Base-by-base conservation (phyloP, 2,797 vertebrate genomes). In the Remorina albescens region DNA sequence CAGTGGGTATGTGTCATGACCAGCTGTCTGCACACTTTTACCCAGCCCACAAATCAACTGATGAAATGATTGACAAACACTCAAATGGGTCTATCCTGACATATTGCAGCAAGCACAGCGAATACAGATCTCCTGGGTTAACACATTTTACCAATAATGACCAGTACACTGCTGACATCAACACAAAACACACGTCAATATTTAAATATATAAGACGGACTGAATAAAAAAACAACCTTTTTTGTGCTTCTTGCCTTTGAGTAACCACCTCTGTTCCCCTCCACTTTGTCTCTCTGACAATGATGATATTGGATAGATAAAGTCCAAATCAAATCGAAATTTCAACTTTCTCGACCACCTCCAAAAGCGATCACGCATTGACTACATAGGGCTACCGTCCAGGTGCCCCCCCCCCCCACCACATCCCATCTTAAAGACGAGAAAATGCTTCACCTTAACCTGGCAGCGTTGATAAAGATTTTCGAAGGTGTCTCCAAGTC, bases 401-500 rank as follows among this genome's bases (percentile, higher is more conserved):
- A 54, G 34, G 74, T 47, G 26, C n/a, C n/a, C n/a, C n/a, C n/a
- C n/a, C n/a, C n/a, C 25, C n/a, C 16, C 26, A 13, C 6, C 21
- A n/a, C n/a, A n/a, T n/a, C n/a, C n/a, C n/a, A n/a, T n/a, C n/a
- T n/a, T n/a, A n/a, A n/a, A n/a, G n/a, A n/a, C n/a, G n/a, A n/a
- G n/a, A n/a, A n/a, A n/a, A n/a, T n/a, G n/a, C n/a, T 67, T n/a
- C 58, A 67, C 42, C 46, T 26, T 39, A 25, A 60, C 15, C 71
- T 3, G 2, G 41, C 12, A 21, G 32, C 12, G 12, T 64, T 25
- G 68, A 63, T 55, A 64, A 19, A 36, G 8, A 61, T 54, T 30
- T 21, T 11, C 19, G 50, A n/a, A n/a, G 56, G 30, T 50, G 13
- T 19, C 25, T 23, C 50, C 49, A 57, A 57, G 57, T 69, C 37